Base-by-base conservation (phyloP, 2,113 vertebrate genomes). In the Daboia siamensis region DNA sequence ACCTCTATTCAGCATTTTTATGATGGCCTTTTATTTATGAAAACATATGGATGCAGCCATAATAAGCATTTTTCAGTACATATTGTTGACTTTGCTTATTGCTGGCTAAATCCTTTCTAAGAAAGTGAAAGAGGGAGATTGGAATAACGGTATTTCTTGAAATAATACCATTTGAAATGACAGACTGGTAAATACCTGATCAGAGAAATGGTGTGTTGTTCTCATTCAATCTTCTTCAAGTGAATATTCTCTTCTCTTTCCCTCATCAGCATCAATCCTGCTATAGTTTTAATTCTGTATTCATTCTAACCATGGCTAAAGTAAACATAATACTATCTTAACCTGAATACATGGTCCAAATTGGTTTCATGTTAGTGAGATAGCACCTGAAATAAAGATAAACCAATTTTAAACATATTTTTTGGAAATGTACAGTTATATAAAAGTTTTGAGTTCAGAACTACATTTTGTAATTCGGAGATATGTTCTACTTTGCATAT, bases 1-100 rank as follows among this genome's bases (percentile, higher is more conserved):
- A 86, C 55, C 39, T 90, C 23, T 55, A 85, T 95, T 46, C 17
- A 93, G 86, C 56, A 88, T 59, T 94, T 93, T 96, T 91, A 80
- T 95, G 12, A 39, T 4, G 2, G 15, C 29, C 46, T 88, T 9
- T 86, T 94, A 2, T 90, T 21, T 3, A 12, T 55, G 92, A 86
- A 51, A 86, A 1, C 1, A 90, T 23, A 15, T 5, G 94, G 54
- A 90, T 59, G 88, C 46, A 64, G 92, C 12, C 1, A 80, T 13
- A 91, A 92, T 9, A 91, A 48, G 2, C 87, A 90, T 64, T 90
- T 90, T 91, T 90, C 44, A 93, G 0, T 5, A 93, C 85, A 80
- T 92, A 74, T 86, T 93, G 56, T 94, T 92, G 86, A 54, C 11
- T 94, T 93, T 13, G 93, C 51, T 48, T 0, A 6, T 74, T 74